phyloP scores from a whole-genome alignment of 2,797 vertebrate species.

The Acipenser transmontanus region DNA sequence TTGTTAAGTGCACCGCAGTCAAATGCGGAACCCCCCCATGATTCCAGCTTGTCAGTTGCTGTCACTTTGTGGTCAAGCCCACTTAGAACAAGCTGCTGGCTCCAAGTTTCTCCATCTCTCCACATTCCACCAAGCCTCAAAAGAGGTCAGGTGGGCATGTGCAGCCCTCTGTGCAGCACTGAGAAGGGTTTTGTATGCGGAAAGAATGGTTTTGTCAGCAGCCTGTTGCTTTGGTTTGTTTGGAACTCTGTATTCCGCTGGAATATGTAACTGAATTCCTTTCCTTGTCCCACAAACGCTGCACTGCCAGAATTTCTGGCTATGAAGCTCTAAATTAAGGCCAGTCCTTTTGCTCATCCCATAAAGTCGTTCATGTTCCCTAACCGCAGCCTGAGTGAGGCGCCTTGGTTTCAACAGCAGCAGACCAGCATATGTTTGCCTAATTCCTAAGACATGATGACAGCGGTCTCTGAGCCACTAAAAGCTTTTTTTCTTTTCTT shows the following conservation, averaged over 20 bases:
- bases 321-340: slow-evolving; percentile 89
- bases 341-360: slow-evolving; percentile 95
- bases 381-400: slow-evolving; percentile 94
- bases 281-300: slow-evolving; percentile 80
- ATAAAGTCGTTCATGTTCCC: slow-evolving; percentile 93
- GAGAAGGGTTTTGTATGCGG: slow-evolving; percentile 53
- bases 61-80: slow-evolving; percentile 41
- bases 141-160: slow-evolving; percentile 62
- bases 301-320: slow-evolving; percentile 83
- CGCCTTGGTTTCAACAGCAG: slow-evolving; percentile 96
- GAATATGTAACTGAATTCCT: slow-evolving; percentile 90
- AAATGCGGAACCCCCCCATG: slow-evolving; percentile 41
- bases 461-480: slow-evolving; percentile 87
- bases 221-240: slow-evolving; percentile 79
- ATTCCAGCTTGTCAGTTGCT: slow-evolving; percentile 48
- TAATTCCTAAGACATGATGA: slow-evolving; percentile 99
- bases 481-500: slow-evolving; percentile 50
- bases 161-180: slow-evolving; percentile 24
- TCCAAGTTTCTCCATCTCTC: slow-evolving; percentile 32
- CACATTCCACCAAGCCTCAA: slow-evolving; percentile 31
- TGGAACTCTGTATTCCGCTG: slow-evolving; percentile 78
- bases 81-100: slow-evolving; percentile 40
- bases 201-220: slow-evolving; percentile 75
- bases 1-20: slow-evolving; percentile 57
- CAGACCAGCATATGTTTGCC: slow-evolving; percentile 96